Percentiles rank a stretch among this genome's conserved stretches.
phyloP scores from a whole-genome alignment of 2,113 vertebrate genomes.

The Eulacestoma nigropectus region DNA sequence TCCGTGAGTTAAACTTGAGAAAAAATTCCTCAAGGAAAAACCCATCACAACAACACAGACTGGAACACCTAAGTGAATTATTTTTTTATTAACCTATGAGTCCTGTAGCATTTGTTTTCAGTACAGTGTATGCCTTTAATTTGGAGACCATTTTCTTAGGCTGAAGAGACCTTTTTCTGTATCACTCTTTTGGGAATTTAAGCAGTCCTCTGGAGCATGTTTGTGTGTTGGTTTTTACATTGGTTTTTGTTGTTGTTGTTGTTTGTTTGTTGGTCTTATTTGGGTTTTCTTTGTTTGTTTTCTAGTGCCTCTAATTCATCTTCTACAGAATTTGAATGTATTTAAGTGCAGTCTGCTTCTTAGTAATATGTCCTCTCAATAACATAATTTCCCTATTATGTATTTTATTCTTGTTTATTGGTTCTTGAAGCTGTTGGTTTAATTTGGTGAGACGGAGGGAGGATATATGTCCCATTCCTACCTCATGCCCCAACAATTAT shows the following conservation, averaged over 20 bases:
- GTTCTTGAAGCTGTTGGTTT: not conserved
- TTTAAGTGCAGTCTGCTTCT: not conserved
- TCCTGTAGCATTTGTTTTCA: not conserved
- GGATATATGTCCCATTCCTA: not conserved
- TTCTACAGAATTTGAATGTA: not conserved
- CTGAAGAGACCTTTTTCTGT: not conserved
- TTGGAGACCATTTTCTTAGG: not conserved
- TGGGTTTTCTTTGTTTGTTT: not conserved
- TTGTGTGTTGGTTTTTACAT: not conserved
- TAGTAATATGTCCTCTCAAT: not conserved
- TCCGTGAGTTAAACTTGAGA: not conserved
- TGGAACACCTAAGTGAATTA: not conserved
- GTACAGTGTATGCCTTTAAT: not conserved
- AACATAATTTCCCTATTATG: not conserved
- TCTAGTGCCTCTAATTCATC: not conserved
- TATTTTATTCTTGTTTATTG: not conserved
- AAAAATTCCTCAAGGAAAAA: not conserved
- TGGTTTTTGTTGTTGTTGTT: too few species aligned
- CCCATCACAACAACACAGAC: not conserved
- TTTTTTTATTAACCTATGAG: not conserved
- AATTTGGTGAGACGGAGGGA: not conserved
- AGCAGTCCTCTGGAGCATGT: not conserved
- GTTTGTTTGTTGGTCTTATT: not conserved
- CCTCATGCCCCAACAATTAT: not conserved
- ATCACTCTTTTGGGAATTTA: not conserved